A percentile compares a stretch with the other conserved stretches of the same genome.
Evolutionary conservation across 2,888 invertebrate genomes (phyloP).

Genomic region (Psylliodes chrysocephalus): DNA sequence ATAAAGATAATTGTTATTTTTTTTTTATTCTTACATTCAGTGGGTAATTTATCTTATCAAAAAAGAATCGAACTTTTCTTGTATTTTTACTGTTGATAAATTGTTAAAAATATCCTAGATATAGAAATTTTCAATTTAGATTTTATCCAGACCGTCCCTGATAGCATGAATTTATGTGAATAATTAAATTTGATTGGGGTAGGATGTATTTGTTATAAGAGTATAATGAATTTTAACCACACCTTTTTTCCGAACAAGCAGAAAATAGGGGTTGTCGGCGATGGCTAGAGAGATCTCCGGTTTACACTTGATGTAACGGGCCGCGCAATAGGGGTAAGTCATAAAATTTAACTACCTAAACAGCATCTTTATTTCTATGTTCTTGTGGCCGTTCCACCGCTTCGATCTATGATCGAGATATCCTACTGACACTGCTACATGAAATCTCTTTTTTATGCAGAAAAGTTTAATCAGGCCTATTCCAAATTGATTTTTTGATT

Average conservation of each 20-base stretch:
- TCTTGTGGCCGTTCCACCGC: slow-evolving; percentile 32
- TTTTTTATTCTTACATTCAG: too few relatives aligned
- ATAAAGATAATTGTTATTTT: too few relatives aligned
- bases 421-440: slow-evolving; percentile 24
- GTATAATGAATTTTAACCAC: slow-evolving; percentile 43
- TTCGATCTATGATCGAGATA: slow-evolving; percentile 34
- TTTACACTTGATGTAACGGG: slow-evolving; percentile 53
- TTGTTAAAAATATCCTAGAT: too few relatives aligned
- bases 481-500: slow-evolving; percentile 7
- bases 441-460: slow-evolving; percentile 7
- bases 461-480: neutral
- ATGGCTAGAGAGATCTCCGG: slow-evolving; percentile 50
- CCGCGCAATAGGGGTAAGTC: slow-evolving; percentile 52
- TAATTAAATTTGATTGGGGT: slow-evolving; percentile 39
- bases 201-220: slow-evolving; percentile 36
- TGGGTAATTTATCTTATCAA: too few relatives aligned
- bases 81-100: too few relatives aligned
- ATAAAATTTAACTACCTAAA: slow-evolving; percentile 54
- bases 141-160: slow-evolving; percentile 24
- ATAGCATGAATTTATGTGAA: slow-evolving; percentile 40
- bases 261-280: slow-evolving; percentile 52
- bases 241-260: slow-evolving; percentile 45
- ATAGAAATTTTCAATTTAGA: too few relatives aligned
- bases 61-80: too few relatives aligned
- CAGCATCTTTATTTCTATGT: slow-evolving; percentile 43